Evolutionary conservation across 2,888 invertebrate genomes (phyloP).

Genomic region (Macrophya alboannulata): DNA sequence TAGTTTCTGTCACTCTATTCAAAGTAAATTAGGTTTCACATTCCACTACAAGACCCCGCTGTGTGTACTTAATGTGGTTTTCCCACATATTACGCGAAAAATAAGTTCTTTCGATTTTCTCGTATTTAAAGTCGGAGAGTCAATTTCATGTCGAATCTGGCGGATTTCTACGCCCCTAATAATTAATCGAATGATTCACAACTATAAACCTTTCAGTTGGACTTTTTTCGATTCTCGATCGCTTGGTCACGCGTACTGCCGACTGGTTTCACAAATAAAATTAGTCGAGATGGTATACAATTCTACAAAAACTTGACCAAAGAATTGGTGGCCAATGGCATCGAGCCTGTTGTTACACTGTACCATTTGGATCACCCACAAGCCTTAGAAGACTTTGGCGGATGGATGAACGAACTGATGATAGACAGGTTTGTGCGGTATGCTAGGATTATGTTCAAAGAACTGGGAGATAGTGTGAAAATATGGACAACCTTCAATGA

Average conservation of each 20-base stretch:
- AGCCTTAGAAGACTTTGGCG: conserved; percentile 83
- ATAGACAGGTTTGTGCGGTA: conserved; percentile 84
- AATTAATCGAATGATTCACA: no score
- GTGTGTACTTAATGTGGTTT: background rate
- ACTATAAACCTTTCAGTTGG: conserved; percentile 49
- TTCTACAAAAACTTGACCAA: conserved; percentile 86
- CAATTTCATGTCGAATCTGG: background rate
- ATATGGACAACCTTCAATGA: conserved; percentile 92
- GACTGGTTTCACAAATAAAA: conserved; percentile 81
- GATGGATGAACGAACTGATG: conserved; percentile 85
- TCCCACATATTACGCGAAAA: background rate
- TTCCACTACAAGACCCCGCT: background rate
- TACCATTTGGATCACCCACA: conserved; percentile 87
- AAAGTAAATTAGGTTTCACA: background rate
- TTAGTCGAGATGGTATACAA: conserved; percentile 83
- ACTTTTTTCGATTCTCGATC: conserved; percentile 84
- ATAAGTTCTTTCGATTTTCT: background rate
- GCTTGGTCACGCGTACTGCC: conserved; percentile 88
- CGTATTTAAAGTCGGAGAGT: background rate
- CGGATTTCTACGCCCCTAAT: no score
- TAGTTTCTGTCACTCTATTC: background rate
- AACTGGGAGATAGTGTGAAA: conserved; percentile 82
- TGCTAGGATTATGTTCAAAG: conserved; percentile 82
- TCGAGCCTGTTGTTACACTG: conserved; percentile 84
- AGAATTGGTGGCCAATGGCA: conserved; percentile 81